Evolutionary conservation across 2,113 vertebrate genomes (phyloP), one percentile per base, ranked within the genome.

Genomic region (Pedetes capensis): DNA sequence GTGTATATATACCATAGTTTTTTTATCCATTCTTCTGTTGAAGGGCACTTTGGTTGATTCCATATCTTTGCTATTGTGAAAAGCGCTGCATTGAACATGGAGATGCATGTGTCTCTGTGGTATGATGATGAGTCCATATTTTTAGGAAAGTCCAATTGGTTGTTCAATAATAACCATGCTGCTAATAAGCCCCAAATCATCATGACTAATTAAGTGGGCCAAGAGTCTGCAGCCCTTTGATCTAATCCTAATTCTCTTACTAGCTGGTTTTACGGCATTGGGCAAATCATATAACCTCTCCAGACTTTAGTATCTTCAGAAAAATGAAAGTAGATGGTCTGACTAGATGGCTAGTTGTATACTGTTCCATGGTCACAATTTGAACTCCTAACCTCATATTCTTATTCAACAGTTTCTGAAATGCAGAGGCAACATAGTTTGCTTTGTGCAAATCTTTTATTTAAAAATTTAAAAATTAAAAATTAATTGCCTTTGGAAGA

Each of bases 221-320:
- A 55, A 93, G 57, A 93, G 74, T 96, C 32, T 94, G 29, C 92
- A 78, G 22, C 29, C 23, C 3, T 78, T 83, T 71, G n/a, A 86
- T 42, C 6, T 83, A 79, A 76, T 90, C n/a, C 47, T 66, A 42
- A 59, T 51, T 61, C n/a, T 89, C 75, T 23, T 59, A 14, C 20
- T 75, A 12, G 49, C 23, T 80, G 14, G 37, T 86, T 96, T 95
- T 94, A 55, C n/a, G 64, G 22, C 59, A 25, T n/a, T 90, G 80
- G 53, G 25, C 29, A 85, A 94, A 44, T 49, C 49, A 22, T 11
- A 16, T 69, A 80, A 71, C 11, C 72, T 76, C n/a, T 87, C 64
- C 23, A 16, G 23, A 29, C 75, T 39, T 95, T 53, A 78, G 7
- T 84, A 59, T 57, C 34, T 23, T 80, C 37, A 49, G 81, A 64